phyloP scores from a whole-genome alignment of 2,888 invertebrate genomes.

The Azorinus chamasolen region DNA sequence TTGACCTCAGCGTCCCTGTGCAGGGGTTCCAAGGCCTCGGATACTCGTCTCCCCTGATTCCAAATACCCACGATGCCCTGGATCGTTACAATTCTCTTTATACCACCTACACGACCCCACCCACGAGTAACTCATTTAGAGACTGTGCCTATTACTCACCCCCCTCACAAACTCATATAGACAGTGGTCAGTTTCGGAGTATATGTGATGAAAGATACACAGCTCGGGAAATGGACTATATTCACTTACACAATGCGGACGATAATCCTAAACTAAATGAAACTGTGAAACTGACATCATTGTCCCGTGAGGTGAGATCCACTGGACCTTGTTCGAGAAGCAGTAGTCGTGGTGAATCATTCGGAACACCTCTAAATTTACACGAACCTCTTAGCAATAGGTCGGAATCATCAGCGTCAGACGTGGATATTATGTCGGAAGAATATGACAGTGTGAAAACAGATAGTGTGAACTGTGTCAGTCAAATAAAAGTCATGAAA shows the following conservation, averaged over 20 bases:
- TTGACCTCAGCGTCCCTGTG: slow-evolving; percentile 55
- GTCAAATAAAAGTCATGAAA: slow-evolving; percentile 51
- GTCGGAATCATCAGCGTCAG: slow-evolving; percentile 85
- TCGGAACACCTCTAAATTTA: slow-evolving; percentile 70
- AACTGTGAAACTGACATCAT: slow-evolving; percentile 59
- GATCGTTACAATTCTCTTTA: slow-evolving; percentile 80
- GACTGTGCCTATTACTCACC: slow-evolving; percentile 57
- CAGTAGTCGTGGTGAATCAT: slow-evolving; percentile 77
- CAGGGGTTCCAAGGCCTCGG: slow-evolving; percentile 74
- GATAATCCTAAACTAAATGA: slow-evolving; percentile 62
- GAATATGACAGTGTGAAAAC: slow-evolving; percentile 66
- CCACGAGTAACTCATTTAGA: slow-evolving; percentile 35
- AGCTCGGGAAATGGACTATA: slow-evolving; percentile 30
- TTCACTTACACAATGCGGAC: slow-evolving; percentile 42
- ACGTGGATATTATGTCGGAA: slow-evolving; percentile 83
- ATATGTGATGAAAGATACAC: slow-evolving; percentile 46
- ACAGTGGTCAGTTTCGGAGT: slow-evolving; percentile 53
- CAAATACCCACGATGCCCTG: slow-evolving; percentile 70
- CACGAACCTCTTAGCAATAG: slow-evolving; percentile 83
- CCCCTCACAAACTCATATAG: slow-evolving; percentile 49
- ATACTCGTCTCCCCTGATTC: slow-evolving; percentile 61
- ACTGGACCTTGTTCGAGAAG: slow-evolving; percentile 77
- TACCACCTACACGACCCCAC: slow-evolving; percentile 45
- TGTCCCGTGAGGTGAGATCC: slow-evolving; percentile 66
- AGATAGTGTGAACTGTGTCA: slow-evolving; percentile 41